These are phyloP conservation scores for Oasisia sp. DNA, from an alignment of 2,888 invertebrate species.

Conservation along the genomic window DNA sequence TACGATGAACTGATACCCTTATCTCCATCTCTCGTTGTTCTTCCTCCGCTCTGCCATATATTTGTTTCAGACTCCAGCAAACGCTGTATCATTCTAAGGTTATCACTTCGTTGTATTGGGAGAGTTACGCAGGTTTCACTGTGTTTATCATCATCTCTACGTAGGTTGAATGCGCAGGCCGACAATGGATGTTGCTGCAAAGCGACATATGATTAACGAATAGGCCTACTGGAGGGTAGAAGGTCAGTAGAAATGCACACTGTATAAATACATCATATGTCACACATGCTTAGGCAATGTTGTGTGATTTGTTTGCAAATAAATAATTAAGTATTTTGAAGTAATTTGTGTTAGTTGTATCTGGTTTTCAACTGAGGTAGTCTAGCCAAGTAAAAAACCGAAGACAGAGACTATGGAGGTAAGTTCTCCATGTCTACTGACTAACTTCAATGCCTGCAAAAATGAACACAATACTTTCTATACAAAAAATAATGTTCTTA, in stretches of 20 bases:
- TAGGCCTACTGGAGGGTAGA: neutral
- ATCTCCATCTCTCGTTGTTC: neutral
- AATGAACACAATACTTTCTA: too few relatives aligned
- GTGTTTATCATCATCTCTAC: neutral
- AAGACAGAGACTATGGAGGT: too few relatives aligned
- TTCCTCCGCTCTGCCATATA: neutral
- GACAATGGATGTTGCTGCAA: neutral
- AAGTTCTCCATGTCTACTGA: too few relatives aligned
- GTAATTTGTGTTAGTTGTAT: neutral
- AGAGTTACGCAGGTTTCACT: too few relatives aligned
- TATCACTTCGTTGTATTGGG: too few relatives aligned
- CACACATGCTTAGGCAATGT: neutral
- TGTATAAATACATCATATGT: neutral
- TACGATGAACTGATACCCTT: neutral
- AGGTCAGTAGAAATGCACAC: neutral
- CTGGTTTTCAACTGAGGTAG: too few relatives aligned
- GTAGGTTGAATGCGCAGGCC: neutral
- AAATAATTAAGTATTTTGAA: neutral
- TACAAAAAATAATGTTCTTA: too few relatives aligned
- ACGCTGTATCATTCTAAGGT: neutral
- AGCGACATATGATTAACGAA: neutral
- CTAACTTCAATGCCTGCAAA: too few relatives aligned
- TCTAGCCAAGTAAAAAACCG: too few relatives aligned
- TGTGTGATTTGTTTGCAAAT: neutral
- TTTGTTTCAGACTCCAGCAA: neutral